A percentile compares a stretch with the other conserved stretches of the same genome.
Evolutionary conservation across 2,113 vertebrate genomes (phyloP).

Genomic region (Neolamprologus sp.): DNA sequence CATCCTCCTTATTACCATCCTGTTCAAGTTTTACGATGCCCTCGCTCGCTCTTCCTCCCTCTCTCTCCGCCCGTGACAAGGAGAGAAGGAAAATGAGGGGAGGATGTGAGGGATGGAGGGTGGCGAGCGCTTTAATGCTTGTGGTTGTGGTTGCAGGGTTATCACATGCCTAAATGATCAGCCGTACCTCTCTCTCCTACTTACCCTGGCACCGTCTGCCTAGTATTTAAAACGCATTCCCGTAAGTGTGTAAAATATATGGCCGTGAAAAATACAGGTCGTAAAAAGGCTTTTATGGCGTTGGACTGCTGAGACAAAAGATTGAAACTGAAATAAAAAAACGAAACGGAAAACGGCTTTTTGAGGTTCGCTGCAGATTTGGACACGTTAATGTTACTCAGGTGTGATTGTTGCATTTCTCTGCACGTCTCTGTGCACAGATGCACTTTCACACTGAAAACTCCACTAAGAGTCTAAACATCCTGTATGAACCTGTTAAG

Average conservation of each 20-base stretch:
- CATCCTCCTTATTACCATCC: slow-evolving; percentile 61
- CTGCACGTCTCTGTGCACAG: not conserved
- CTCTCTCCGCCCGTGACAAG: slow-evolving; percentile 4
- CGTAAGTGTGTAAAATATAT: slow-evolving; percentile 38
- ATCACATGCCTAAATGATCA: slow-evolving; percentile 61
- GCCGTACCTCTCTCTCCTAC: not conserved
- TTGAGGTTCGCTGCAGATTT: accelerated
- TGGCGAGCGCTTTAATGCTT: slow-evolving; percentile 19
- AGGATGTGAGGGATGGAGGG: not conserved
- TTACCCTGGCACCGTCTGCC: slow-evolving; percentile 57
- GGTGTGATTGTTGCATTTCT: not conserved
- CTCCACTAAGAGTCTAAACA: not conserved
- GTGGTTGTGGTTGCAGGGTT: slow-evolving; percentile 45
- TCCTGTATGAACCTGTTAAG: accelerated
- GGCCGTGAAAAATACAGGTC: not conserved
- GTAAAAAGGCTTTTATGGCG: slow-evolving; percentile 11
- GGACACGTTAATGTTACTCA: not conserved
- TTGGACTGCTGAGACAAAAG: slow-evolving; percentile 6
- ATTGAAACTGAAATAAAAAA: not conserved
- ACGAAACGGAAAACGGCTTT: accelerated
- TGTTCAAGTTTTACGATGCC: slow-evolving; percentile 21
- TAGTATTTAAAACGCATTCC: slow-evolving; percentile 24
- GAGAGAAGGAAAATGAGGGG: slow-evolving; percentile 36
- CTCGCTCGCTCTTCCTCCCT: not conserved
- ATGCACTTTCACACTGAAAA: not conserved